A percentile compares a stretch with the other conserved stretches of the same genome.
phyloP scores from a whole-genome alignment of 2,888 invertebrate species.

The Cephus sareptanus region DNA sequence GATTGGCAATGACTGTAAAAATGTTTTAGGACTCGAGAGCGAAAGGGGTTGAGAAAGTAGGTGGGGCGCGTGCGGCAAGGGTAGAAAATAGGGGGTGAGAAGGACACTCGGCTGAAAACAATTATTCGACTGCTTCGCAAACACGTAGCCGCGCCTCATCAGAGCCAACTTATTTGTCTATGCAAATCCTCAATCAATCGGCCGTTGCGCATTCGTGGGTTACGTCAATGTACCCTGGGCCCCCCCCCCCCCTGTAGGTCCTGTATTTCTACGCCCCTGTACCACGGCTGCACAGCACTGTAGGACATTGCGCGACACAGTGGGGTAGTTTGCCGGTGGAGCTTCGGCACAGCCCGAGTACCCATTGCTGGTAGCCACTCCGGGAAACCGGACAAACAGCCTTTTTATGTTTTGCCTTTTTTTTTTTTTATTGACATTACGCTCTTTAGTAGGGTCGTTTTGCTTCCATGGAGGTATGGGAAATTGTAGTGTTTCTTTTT shows the following conservation, averaged over 20 bases:
- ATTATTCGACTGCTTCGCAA: slow-evolving; percentile 44
- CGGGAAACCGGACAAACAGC: not conserved
- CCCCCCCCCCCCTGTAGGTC: not conserved
- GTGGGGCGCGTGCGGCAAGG: not conserved
- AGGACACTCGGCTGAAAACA: slow-evolving; percentile 27
- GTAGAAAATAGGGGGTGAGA: not conserved
- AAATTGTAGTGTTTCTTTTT: not conserved
- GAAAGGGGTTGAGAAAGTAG: not conserved
- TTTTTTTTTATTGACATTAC: not conserved
- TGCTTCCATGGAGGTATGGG: not conserved
- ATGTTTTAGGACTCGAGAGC: not conserved
- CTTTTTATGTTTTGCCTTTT: not conserved
- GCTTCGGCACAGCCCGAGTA: not conserved
- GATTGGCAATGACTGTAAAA: not conserved
- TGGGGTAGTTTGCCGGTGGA: not conserved
- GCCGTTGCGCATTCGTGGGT: not conserved
- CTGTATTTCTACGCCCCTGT: not conserved
- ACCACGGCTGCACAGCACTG: not conserved
- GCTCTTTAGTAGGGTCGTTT: not conserved
- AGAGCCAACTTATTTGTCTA: slow-evolving; percentile 62
- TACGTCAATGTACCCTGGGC: not conserved
- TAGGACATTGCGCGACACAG: not conserved
- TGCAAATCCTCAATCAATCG: slow-evolving; percentile 64
- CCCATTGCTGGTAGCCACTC: not conserved
- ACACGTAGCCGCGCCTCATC: slow-evolving; percentile 49